Evolutionary conservation across 2,797 vertebrate genomes (phyloP), one percentile per base, ranked within the genome.

Genomic region (Chaetophractus vellerosus): DNA sequence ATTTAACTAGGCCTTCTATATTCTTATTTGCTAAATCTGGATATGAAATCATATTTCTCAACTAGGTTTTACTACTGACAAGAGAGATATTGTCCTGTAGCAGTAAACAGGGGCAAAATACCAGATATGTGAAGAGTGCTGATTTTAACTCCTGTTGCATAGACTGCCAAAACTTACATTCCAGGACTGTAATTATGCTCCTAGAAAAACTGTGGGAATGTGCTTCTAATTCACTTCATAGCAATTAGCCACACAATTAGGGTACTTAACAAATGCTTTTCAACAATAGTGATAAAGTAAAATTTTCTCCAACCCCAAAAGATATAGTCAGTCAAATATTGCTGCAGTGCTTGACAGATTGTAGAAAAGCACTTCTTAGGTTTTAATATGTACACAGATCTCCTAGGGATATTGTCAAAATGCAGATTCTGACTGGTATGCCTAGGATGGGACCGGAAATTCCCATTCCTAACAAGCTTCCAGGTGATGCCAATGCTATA

Each of bases 11-110:
- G 26, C 88, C 36, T 90, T 68, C 19, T 28, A 9, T 11, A 66
- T 92, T 59, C 64, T 41, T 45, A 81, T 64, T 85, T 90, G 59
- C 64, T 87, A 93, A 80, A 66, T 41, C 38, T 92, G 79, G 82
- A 7, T 57, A 61, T 31, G 38, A 76, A 66, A 88, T 50, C 41
- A 71, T 64, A 71, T 85, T 90, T 96, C 80, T 75, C 75, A 79
- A 75, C 69, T 57, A 79, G 78, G 33, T 57, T 81, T 96, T 45
- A 78, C 19, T 61, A 24, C 57, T 72, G 55, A 76, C 23, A 84
- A 75, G 50, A 84, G 11, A 80, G n/a, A 82, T 45, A 28, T n/a
- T 31, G 48, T 23, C 1, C 12, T 12, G 10, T 3, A 84, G 82
- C 59, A 28, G 24, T n/a, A 61, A 59, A 78, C 0, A 68, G 48